phyloP scores from a whole-genome alignment of 2,797 vertebrate genomes.

The Gymnothorax javanicus region DNA sequence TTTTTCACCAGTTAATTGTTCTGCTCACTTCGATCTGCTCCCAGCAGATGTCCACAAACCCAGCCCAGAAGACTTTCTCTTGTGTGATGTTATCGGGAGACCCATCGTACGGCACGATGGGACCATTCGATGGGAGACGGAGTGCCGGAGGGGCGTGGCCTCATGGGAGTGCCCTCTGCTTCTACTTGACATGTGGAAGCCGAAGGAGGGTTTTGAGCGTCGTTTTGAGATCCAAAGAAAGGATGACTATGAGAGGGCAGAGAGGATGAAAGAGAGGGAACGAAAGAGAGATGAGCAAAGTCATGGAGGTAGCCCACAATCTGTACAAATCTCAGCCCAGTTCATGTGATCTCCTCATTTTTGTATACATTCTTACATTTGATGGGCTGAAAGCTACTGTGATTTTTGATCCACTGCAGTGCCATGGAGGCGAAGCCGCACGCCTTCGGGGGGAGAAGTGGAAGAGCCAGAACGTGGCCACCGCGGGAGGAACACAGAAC shows the following conservation, averaged over 20 bases:
- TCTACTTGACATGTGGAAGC: conserved; percentile 91
- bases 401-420: conserved; percentile 56
- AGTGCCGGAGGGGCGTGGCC: conserved; percentile 85
- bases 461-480: conserved; percentile 78
- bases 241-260: conserved; percentile 78
- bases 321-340: background rate
- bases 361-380: background rate
- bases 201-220: conserved; percentile 84
- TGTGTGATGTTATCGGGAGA: conserved; percentile 86
- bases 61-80: conserved; percentile 80
- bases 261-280: conserved; percentile 75
- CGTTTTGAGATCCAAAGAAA: conserved; percentile 87
- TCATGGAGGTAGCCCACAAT: conserved; percentile 67
- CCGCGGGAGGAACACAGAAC: conserved; percentile 78
- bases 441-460: conserved; percentile 77
- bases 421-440: conserved; percentile 76
- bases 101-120: conserved; percentile 75
- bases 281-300: conserved; percentile 76
- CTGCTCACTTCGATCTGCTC: conserved; percentile 60
- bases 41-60: conserved; percentile 74
- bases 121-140: conserved; percentile 82
- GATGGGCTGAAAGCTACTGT: background rate
- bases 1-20: conserved; percentile 1
- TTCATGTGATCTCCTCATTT: background rate
- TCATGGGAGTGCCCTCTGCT: conserved; percentile 86